These are phyloP conservation scores for Xanthorhoe spadicearia DNA, from an alignment of 2,888 invertebrate genomes.

Conservation along the genomic window DNA sequence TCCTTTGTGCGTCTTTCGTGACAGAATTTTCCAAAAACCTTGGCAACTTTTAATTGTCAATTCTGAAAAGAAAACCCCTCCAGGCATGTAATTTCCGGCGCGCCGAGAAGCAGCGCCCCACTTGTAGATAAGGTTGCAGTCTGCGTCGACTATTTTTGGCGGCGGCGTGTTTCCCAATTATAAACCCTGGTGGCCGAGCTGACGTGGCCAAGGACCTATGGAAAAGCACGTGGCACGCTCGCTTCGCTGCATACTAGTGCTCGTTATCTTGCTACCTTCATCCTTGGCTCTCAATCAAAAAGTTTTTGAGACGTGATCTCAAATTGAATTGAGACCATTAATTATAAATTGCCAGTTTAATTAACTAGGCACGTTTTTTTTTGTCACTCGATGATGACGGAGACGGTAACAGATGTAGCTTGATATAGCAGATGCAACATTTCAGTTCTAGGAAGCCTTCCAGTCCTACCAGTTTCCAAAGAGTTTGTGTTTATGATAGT, in stretches of 20 bases:
- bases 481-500: too few relatives aligned
- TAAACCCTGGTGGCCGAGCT: conserved; percentile 26
- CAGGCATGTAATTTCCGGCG: conserved; percentile 35
- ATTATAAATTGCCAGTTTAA: too few relatives aligned
- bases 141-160: conserved; percentile 35
- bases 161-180: conserved; percentile 33
- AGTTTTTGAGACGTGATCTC: not conserved
- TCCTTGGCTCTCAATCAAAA: conserved; percentile 3
- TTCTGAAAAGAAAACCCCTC: conserved; percentile 35
- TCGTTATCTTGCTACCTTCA: conserved; percentile 13
- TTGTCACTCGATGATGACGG: too few relatives aligned
- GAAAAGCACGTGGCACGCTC: conserved; percentile 14
- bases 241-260: conserved; percentile 15
- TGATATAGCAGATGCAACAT: too few relatives aligned
- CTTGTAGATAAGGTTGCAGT: conserved; percentile 34
- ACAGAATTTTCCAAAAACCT: conserved; percentile 12
- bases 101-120: conserved; percentile 27
- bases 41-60: conserved; percentile 36
- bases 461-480: too few relatives aligned
- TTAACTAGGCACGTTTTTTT: too few relatives aligned
- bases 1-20: not conserved
- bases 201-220: conserved; percentile 28
- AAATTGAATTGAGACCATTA: not conserved
- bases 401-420: too few relatives aligned
- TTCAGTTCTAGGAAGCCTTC: too few relatives aligned